phyloP scores from a whole-genome alignment of 35 echinoderm and acorn worm species.

The Apostichopus californicus region DNA sequence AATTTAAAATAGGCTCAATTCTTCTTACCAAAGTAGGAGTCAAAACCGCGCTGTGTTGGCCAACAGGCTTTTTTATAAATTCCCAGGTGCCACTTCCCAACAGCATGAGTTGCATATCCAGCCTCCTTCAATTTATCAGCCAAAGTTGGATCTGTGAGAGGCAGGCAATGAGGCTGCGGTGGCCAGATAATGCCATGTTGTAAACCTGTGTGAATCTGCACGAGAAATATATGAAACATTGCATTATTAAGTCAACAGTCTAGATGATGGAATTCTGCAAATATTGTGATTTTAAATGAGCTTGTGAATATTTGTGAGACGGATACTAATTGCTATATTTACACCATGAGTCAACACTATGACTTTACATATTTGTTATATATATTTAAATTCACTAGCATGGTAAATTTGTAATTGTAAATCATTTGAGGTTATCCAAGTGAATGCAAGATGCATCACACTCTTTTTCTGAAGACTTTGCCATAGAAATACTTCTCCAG shows the following conservation, averaged over 20 bases:
- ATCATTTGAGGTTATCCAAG: too few relatives aligned
- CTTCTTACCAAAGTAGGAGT: slow-evolving; percentile 84
- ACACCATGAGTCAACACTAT: too few relatives aligned
- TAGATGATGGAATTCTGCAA: not conserved
- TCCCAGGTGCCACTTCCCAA: slow-evolving; percentile 98
- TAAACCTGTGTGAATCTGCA: slow-evolving; percentile 95
- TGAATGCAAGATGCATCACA: too few relatives aligned
- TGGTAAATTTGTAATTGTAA: too few relatives aligned
- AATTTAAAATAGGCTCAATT: too few relatives aligned
- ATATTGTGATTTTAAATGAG: not conserved
- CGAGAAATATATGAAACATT: not conserved
- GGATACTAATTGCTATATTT: too few relatives aligned
- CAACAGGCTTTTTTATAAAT: slow-evolving; percentile 87
- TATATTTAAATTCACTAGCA: too few relatives aligned
- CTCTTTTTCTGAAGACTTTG: too few relatives aligned
- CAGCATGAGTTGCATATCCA: slow-evolving; percentile 86
- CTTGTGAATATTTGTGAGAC: too few relatives aligned
- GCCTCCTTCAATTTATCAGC: slow-evolving; percentile 77
- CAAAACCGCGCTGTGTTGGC: slow-evolving; percentile 95
- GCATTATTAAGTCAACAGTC: not conserved
- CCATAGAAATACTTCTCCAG: too few relatives aligned
- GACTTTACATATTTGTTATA: too few relatives aligned
- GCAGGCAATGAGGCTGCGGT: slow-evolving; percentile 85
- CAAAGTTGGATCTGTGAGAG: slow-evolving; percentile 73
- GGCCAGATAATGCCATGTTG: slow-evolving; percentile 92